Evolutionary conservation across 2,113 vertebrate genomes (phyloP), one percentile per base, ranked within the genome.

Genomic region (Alectura lathami): DNA sequence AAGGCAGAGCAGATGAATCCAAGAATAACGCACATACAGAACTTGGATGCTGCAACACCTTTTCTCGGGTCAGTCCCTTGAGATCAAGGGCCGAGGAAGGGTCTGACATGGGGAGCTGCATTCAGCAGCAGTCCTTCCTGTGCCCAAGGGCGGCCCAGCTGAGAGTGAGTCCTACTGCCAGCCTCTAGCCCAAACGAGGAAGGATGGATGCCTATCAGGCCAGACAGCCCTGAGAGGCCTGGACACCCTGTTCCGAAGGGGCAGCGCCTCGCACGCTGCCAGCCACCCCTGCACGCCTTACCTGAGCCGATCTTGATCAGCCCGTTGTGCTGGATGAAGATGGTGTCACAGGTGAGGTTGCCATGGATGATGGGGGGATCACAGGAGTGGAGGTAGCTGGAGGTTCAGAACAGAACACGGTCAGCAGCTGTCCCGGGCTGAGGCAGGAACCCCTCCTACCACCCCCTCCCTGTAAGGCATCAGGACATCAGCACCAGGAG

Each of bases 241-340:
- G 56, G 48, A 11, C 38, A 60, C 7, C 42, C 51, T 24, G 22
- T n/a, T 24, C 53, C 62, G 42, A 12, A 11, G 20, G 24, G 62
- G 45, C 18, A 75, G 34, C n/a, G n/a, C n/a, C n/a, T n/a, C n/a
- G n/a, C n/a, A n/a, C n/a, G n/a, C n/a, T n/a, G n/a, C n/a, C n/a
- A n/a, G n/a, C n/a, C n/a, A n/a, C n/a, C n/a, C 42, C 42, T 12
- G 15, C 42, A 47, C 64, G 48, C 43, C 95, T 95, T 97, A 99
- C 99, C 99, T 98, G 99, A 99, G 68, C 99, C 99, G 7, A 99
- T 99, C 96, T 99, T 99, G 97, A 99, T 99, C 97, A 99, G 98
- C 82, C 99, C 99, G 1, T 99, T 99, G 98, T 99, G 99, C 97
- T 99, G 99, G 96, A 99, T 99, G 97, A 99, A 99, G 98, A 99